Percentiles rank a stretch among this genome's conserved stretches.
Conservation (phyloP, 2,113 vertebrate species). For the Stegostoma tigrinum region DNA sequence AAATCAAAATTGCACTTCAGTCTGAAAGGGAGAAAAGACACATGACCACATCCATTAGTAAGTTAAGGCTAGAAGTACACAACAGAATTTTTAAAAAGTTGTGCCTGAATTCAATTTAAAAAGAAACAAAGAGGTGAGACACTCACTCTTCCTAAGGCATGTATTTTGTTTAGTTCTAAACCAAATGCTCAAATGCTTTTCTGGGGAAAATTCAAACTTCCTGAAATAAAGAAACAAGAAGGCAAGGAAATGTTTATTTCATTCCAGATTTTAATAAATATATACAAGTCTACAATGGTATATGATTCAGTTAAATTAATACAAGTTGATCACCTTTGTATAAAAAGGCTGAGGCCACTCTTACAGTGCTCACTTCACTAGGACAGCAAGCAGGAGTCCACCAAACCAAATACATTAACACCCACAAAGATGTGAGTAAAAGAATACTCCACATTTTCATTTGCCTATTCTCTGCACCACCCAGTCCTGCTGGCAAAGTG, state of each 20-base stretch:
- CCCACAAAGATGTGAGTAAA: not conserved
- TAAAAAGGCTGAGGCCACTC: not conserved
- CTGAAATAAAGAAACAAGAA: not conserved
- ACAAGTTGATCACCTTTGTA: not conserved
- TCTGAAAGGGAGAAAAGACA: not conserved
- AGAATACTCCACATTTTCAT: constrained; percentile 50
- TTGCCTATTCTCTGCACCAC: constrained; percentile 98
- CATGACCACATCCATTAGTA: not conserved
- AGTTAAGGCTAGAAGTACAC: not conserved
- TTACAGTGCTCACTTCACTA: not conserved
- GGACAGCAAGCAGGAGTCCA: not conserved
- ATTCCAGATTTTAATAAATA: constrained; percentile 32
- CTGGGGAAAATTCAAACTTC: not conserved
- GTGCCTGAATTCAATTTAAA: not conserved
- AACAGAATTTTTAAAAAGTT: not conserved
- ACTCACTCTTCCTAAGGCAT: not conserved
- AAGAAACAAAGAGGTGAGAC: not conserved
- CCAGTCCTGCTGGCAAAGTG: constrained; percentile 98
- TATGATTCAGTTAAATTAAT: not conserved
- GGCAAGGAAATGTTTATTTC: not conserved
- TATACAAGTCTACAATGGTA: not conserved
- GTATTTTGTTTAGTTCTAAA: not conserved
- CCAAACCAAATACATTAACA: not conserved
- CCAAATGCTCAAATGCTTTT: not conserved
- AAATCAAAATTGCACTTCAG: not conserved